Percentiles rank a stretch among this genome's conserved stretches.
These are phyloP conservation scores for Drosophila tsacasi DNA, from an alignment of 1,140 invertebrate species.

Conservation along the genomic window DNA sequence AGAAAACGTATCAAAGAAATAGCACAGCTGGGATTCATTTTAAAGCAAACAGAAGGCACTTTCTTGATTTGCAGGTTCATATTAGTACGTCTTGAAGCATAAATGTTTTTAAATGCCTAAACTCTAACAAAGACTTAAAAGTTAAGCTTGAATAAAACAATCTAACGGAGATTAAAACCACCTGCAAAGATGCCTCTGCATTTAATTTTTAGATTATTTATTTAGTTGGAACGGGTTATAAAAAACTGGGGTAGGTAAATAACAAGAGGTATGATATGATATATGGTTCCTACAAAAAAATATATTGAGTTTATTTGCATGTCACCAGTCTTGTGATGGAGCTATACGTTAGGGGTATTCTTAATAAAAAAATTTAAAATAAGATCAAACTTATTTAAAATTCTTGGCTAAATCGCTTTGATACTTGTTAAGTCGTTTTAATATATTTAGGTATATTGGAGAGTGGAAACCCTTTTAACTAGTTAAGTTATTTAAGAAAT, in stretches of 20 bases:
- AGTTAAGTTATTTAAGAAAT: neutral
- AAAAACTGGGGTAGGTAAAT: too few relatives aligned
- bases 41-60: conserved; percentile 4
- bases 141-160: neutral
- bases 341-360: too few relatives aligned
- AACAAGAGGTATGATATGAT: too few relatives aligned
- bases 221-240: too few relatives aligned
- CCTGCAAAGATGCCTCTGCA: too few relatives aligned
- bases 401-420: neutral
- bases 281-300: too few relatives aligned
- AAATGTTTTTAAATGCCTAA: neutral
- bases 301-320: too few relatives aligned
- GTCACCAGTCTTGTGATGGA: too few relatives aligned
- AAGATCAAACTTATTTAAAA: too few relatives aligned
- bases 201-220: too few relatives aligned
- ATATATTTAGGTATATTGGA: neutral
- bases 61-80: conserved; percentile 5
- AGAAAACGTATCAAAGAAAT: conserved; percentile 28
- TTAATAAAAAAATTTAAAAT: too few relatives aligned
- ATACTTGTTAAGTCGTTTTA: neutral
- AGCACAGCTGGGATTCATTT: conserved; percentile 45
- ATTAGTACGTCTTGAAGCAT: neutral
- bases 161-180: neutral
- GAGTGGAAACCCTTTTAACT: neutral
- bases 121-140: neutral